Evolutionary conservation across 2,888 invertebrate genomes (phyloP).

Genomic region (Parnassius orleans): DNA sequence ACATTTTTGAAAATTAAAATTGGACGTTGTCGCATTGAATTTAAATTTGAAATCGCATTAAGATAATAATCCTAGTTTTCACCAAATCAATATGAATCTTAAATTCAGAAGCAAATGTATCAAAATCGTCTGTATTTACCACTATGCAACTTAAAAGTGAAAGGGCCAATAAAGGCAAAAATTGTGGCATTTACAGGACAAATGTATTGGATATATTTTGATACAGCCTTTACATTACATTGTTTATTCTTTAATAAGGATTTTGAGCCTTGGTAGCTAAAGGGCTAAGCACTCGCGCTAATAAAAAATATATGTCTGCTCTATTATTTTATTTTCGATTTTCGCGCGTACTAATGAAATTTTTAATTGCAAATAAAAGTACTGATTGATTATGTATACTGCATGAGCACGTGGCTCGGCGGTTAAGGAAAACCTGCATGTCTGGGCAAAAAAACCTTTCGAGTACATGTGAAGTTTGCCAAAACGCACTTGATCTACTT

Average conservation of each 20-base stretch:
- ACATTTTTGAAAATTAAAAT: not conserved
- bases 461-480: too few species aligned
- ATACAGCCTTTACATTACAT: not conserved
- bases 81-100: conserved; percentile 1
- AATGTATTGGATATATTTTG: not conserved
- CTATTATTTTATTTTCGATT: too few species aligned
- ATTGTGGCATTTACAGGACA: not conserved
- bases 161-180: conserved; percentile 7
- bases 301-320: too few species aligned
- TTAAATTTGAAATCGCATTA: not conserved
- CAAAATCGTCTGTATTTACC: not conserved
- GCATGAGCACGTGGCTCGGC: too few species aligned
- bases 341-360: too few species aligned
- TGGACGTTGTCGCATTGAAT: not conserved
- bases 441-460: too few species aligned
- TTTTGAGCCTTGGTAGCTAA: too few species aligned
- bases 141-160: not conserved
- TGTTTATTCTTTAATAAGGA: not conserved
- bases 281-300: too few species aligned
- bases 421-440: too few species aligned
- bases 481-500: too few species aligned
- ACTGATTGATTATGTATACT: too few species aligned
- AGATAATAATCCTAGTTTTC: not conserved
- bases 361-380: too few species aligned
- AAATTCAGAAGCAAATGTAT: not conserved